A percentile compares a stretch with the other conserved stretches of the same genome.
Conservation (phyloP, 2,797 vertebrate species). For the Heterohyrax brucei region DNA sequence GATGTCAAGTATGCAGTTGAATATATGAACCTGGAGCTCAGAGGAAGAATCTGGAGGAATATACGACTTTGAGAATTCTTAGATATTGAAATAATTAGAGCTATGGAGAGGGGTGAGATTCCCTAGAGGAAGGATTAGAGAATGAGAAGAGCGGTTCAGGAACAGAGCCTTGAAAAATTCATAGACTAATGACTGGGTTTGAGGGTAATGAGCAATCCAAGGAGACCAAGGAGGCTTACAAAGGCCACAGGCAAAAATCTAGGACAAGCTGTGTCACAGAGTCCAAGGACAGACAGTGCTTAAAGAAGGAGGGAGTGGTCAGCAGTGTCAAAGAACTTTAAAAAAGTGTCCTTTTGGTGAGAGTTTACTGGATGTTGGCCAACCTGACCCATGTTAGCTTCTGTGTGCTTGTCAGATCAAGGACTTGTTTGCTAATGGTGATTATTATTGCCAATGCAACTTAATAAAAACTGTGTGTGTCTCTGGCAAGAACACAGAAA, state of each 20-base stretch:
- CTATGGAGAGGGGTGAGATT: neutral
- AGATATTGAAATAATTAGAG: neutral
- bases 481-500: neutral
- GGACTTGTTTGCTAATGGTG: neutral
- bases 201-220: neutral
- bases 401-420: neutral
- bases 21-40: neutral
- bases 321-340: neutral
- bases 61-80: conserved; percentile 15
- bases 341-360: neutral
- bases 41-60: neutral
- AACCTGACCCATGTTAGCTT: neutral
- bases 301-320: neutral
- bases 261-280: accelerated
- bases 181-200: neutral
- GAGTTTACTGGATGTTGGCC: neutral
- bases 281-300: neutral
- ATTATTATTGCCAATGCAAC: neutral
- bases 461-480: neutral
- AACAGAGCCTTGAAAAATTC: neutral
- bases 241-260: neutral
- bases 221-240: neutral
- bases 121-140: neutral
- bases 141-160: neutral
- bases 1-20: neutral